phyloP scores from a whole-genome alignment of 1,140 invertebrate genomes.

The Cyclargus thomasi region DNA sequence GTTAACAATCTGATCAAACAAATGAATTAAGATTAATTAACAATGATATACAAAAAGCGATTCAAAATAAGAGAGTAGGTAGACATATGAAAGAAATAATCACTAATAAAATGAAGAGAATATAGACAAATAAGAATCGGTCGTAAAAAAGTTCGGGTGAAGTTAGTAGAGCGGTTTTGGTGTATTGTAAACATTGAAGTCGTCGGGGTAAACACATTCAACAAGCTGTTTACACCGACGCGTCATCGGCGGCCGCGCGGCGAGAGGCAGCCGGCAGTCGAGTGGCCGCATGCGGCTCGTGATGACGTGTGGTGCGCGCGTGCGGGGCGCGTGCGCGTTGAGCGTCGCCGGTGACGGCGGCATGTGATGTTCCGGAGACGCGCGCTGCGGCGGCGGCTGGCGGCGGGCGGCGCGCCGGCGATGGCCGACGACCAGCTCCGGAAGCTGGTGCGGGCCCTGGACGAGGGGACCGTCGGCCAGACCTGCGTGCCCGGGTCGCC shows the following conservation, averaged over 20 bases:
- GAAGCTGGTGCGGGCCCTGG: constrained; percentile 46
- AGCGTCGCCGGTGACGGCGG: constrained; percentile 39
- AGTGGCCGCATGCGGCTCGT: constrained; percentile 44
- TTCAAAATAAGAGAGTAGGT: no score
- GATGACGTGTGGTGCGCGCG: constrained; percentile 38
- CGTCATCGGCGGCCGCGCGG: constrained; percentile 29
- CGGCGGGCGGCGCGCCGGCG: constrained; percentile 48
- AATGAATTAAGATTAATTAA: no score
- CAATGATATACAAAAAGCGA: no score
- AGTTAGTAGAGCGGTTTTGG: background rate
- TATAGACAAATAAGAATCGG: background rate
- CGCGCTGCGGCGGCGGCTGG: constrained; percentile 66
- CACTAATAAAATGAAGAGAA: background rate
- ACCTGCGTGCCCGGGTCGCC: constrained; percentile 43
- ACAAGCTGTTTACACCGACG: constrained; percentile 26
- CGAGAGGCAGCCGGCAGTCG: constrained; percentile 33
- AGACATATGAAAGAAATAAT: background rate
- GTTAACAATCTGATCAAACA: no score
- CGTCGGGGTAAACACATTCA: constrained; percentile 27
- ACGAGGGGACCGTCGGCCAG: constrained; percentile 44
- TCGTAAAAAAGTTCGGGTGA: background rate
- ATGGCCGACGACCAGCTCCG: constrained; percentile 50
- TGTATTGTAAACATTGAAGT: constrained; percentile 10
- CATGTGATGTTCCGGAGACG: constrained; percentile 70
- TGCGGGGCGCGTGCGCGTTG: constrained; percentile 42